Conservation (phyloP, 2,113 vertebrate species). For the Tor tambroides region DNA sequence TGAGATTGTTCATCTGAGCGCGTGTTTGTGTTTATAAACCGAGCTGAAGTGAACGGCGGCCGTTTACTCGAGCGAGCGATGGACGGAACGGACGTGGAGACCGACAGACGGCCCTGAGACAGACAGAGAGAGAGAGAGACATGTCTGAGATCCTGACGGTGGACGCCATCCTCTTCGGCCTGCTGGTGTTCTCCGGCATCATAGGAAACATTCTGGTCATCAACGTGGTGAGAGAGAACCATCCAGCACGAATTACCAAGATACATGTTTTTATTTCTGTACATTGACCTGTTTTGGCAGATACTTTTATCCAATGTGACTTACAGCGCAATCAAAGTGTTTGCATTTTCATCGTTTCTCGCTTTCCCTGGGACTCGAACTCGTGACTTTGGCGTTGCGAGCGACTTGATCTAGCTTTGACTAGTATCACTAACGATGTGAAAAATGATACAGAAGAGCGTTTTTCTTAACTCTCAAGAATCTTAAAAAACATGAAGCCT, state of each 20-base stretch:
- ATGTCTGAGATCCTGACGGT: constrained; percentile 74
- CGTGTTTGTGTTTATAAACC: constrained; percentile 36
- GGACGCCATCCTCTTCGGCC: constrained; percentile 75
- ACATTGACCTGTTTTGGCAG: too few species aligned
- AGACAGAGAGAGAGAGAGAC: not conserved
- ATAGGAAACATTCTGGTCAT: constrained; percentile 80
- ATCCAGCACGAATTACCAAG: not conserved
- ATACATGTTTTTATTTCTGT: not conserved
- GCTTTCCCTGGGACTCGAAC: too few species aligned
- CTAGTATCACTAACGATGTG: too few species aligned
- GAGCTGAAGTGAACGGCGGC: not conserved
- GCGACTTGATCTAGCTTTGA: too few species aligned
- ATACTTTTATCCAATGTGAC: too few species aligned
- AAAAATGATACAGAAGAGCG: too few species aligned
- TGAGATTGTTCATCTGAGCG: constrained; percentile 15
- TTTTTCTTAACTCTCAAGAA: too few species aligned
- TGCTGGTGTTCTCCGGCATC: constrained; percentile 78
- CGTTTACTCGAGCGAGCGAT: not conserved
- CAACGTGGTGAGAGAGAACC: constrained; percentile 70
- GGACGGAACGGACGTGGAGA: constrained; percentile 37
- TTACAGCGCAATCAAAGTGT: too few species aligned
- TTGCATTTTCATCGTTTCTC: too few species aligned
- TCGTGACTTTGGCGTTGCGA: too few species aligned
- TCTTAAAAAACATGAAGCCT: too few species aligned
- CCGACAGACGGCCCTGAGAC: not conserved